These are phyloP conservation scores for Sicus ferrugineus DNA, from an alignment of 2,888 invertebrate genomes.

Conservation along the genomic window DNA sequence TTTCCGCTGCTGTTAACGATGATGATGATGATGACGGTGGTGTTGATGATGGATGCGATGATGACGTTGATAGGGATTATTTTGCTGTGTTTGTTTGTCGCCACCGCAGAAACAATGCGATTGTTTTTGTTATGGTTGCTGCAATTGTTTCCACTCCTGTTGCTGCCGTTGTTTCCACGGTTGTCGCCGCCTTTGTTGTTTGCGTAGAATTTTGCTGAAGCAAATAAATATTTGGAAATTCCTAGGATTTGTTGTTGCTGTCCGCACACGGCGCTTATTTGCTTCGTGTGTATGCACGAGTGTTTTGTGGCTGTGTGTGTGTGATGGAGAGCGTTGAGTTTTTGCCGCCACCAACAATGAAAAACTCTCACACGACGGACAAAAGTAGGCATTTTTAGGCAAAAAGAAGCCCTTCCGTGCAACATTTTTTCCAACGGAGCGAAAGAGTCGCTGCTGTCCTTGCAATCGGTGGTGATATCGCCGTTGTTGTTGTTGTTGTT, in stretches of 20 bases:
- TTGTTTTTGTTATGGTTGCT: slow-evolving; percentile 19
- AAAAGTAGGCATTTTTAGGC: slow-evolving; percentile 3
- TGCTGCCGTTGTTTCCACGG: neutral
- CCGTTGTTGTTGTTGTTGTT: neutral
- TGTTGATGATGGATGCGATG: slow-evolving; percentile 1
- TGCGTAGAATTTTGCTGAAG: slow-evolving; percentile 13
- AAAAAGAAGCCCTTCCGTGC: slow-evolving; percentile 19
- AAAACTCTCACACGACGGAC: slow-evolving; percentile 16
- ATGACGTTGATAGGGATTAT: slow-evolving; percentile 1
- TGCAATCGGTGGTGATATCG: neutral
- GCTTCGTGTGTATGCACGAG: neutral
- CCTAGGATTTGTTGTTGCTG: slow-evolving; percentile 17
- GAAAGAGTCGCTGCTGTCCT: neutral
- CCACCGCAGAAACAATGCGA: slow-evolving; percentile 31
- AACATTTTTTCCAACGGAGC: slow-evolving; percentile 22
- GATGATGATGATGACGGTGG: neutral
- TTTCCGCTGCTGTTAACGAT: neutral
- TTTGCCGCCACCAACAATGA: slow-evolving; percentile 29
- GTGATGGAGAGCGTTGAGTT: slow-evolving; percentile 26
- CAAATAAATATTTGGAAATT: slow-evolving; percentile 33
- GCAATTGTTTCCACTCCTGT: slow-evolving; percentile 3
- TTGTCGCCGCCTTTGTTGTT: neutral
- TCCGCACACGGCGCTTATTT: neutral
- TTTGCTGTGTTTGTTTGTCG: slow-evolving; percentile 19
- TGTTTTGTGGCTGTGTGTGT: neutral